phyloP scores from a whole-genome alignment of 2,888 invertebrate species.

The Agriopis aurantiaria region DNA sequence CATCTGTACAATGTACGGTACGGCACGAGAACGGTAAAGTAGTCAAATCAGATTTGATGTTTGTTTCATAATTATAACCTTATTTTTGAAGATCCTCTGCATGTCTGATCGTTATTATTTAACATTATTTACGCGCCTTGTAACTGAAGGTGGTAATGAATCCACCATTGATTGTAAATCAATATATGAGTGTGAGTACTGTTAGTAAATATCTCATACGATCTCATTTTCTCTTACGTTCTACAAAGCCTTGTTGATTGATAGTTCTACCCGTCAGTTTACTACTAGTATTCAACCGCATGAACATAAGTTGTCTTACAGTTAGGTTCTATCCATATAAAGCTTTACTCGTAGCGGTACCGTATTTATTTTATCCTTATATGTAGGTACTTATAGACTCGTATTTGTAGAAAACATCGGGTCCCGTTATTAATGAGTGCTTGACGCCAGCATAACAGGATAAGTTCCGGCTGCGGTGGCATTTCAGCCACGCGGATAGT shows the following conservation, averaged over 20 bases:
- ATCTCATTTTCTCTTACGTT: too few species aligned
- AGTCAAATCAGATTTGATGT: not conserved
- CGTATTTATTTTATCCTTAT: conserved; percentile 23
- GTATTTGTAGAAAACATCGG: conserved; percentile 41
- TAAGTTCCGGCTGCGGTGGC: conserved; percentile 64
- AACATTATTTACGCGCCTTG: not conserved
- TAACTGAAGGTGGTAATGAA: too few species aligned
- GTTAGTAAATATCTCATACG: too few species aligned
- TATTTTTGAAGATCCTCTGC: not conserved
- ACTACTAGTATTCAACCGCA: too few species aligned
- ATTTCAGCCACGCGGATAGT: conserved; percentile 72
- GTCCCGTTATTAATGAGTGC: conserved; percentile 56
- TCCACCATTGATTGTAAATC: too few species aligned
- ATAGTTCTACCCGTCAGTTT: too few species aligned
- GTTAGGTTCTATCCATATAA: conserved; percentile 15
- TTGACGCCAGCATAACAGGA: conserved; percentile 61
- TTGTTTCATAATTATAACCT: not conserved
- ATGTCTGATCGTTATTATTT: not conserved
- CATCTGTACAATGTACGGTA: too few species aligned
- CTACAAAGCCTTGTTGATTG: too few species aligned
- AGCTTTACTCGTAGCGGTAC: conserved; percentile 28
- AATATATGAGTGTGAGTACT: too few species aligned
- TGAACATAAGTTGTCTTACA: conserved; percentile 1
- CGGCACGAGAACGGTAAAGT: not conserved
- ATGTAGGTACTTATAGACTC: conserved; percentile 8